Percentiles rank a stretch among this genome's conserved stretches.
phyloP scores from a whole-genome alignment of 2,113 vertebrate genomes.

The Grus americana region DNA sequence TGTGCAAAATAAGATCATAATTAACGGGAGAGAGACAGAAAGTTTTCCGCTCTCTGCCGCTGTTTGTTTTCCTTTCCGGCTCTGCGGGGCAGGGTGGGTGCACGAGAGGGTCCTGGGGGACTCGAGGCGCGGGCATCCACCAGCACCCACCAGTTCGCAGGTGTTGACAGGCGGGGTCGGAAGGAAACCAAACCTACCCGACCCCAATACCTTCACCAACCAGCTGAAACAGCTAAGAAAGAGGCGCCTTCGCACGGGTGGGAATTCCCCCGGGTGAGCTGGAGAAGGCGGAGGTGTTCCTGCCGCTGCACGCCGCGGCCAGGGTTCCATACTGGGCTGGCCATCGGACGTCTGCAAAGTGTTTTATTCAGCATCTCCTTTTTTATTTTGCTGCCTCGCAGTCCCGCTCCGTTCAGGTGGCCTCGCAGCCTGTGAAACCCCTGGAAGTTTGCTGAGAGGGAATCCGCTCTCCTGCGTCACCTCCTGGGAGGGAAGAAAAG shows the following conservation, averaged over 20 bases:
- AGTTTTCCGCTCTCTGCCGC: not conserved
- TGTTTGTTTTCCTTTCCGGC: not conserved
- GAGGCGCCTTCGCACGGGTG: not conserved
- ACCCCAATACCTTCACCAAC: accelerated
- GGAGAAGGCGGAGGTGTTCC: not conserved
- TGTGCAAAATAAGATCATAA: conserved; percentile 61
- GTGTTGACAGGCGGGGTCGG: not conserved
- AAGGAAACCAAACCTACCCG: not conserved
- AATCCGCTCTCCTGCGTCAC: not conserved
- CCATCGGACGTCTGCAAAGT: not conserved
- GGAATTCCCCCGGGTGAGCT: not conserved
- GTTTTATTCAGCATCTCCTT: not conserved
- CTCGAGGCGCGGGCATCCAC: not conserved
- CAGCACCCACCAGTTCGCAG: not conserved
- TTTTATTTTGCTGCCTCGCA: not conserved
- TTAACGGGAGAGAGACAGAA: conserved; percentile 38
- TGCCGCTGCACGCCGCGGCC: accelerated
- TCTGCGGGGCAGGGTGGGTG: not conserved
- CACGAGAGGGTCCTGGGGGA: accelerated
- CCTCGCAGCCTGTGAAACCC: not conserved
- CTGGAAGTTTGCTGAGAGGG: not conserved
- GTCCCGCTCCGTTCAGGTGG: not conserved
- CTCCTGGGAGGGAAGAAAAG: not conserved
- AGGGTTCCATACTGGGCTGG: not conserved
- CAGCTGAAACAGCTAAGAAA: too few relatives aligned